Evolutionary conservation across 2,113 vertebrate genomes (phyloP), one percentile per base, ranked within the genome.

Genomic region (Calidris pygmaea): DNA sequence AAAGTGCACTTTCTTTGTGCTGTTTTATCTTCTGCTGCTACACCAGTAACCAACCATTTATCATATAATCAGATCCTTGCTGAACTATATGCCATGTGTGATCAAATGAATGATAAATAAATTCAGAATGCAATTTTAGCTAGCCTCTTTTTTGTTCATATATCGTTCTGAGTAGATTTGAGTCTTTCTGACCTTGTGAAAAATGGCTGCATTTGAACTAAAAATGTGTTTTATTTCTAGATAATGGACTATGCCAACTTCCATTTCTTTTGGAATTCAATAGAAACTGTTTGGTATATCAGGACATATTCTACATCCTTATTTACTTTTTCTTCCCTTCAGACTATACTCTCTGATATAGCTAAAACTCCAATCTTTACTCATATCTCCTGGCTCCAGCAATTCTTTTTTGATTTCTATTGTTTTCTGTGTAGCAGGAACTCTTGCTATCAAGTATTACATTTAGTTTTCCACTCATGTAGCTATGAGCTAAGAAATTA

Each of bases 211-310:
- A 79, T 91, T 97, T 97, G 95, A 97, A 96, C 87, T 95, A 94
- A 97, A 97, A 97, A 90, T 97, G 83, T 93, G 81, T 76, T 87
- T 71, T 94, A 97, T 98, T 96, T 96, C 86, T 94, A 94, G 86
- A 89, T 97, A 98, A 97, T 97, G 91, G 85, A 95, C 87, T 97
- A 82, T 97, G 96, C 93, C 97, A 97, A 70, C 91, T 96, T 96
- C 76, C 86, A 97, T 98, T 98, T 97, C 96, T 94, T 97, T 89
- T 72, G 48, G 88, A 96, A 97, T 97, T 94, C 89, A 96, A 62
- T 72, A 94, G 88, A 67, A 93, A 85, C 39, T 81, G 50, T 95
- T 86, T 89, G 34, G 56, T 84, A 75, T 73, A 94, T 87, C 78
- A 95, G 93, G 89, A 85, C 32, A 80, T 97, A 97, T 95, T 92